Evolutionary conservation across 2,797 vertebrate species (phyloP).

Genomic region (Vultur gryphus): DNA sequence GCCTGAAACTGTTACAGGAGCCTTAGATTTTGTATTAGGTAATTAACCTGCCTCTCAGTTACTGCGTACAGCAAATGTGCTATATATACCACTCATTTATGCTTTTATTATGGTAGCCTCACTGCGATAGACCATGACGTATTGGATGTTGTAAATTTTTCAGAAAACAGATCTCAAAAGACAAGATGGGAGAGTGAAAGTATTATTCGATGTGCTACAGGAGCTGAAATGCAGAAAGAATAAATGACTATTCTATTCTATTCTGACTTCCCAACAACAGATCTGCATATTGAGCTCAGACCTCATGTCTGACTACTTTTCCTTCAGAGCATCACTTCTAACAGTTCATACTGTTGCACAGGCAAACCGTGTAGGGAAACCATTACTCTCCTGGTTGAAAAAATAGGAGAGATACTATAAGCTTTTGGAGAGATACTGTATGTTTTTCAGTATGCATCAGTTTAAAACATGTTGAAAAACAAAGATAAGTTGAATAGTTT

Average conservation of each 20-base stretch:
- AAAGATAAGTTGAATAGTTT: neutral
- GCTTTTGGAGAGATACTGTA: neutral
- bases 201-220: neutral
- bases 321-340: neutral
- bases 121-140: neutral
- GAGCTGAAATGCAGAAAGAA: neutral
- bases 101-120: neutral
- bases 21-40: neutral
- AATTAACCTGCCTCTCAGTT: neutral
- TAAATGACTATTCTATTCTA: neutral
- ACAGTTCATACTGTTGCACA: neutral
- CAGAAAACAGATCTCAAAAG: neutral
- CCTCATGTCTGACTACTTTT: neutral
- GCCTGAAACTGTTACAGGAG: neutral
- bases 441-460: neutral
- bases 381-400: neutral
- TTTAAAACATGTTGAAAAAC: neutral
- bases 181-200: neutral
- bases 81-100: too few relatives aligned
- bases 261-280: neutral
- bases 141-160: neutral
- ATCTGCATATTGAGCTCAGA: neutral
- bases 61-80: neutral
- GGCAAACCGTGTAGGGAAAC: neutral
- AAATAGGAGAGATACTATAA: neutral